These are phyloP conservation scores for Pheosia tremula DNA, from an alignment of 2,888 invertebrate genomes.

Conservation along the genomic window DNA sequence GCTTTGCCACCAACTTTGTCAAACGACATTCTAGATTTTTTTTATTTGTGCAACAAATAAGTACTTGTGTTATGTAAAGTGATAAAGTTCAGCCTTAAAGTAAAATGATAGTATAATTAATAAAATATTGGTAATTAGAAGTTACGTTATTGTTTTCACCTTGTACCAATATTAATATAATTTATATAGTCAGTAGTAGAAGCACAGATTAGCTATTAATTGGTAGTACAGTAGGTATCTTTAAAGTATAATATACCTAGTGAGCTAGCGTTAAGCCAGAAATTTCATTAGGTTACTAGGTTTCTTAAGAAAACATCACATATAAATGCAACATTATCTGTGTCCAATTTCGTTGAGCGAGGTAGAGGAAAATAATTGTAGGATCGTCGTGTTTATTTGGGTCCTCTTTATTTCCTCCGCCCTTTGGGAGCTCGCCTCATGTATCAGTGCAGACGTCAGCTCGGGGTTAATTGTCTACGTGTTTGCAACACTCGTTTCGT, in stretches of 20 bases:
- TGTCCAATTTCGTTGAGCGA: slow-evolving; percentile 45
- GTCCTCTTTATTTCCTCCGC: slow-evolving; percentile 56
- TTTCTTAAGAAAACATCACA: slow-evolving; percentile 30
- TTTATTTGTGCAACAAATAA: neutral
- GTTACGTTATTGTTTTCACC: too few relatives aligned
- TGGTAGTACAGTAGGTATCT: too few relatives aligned
- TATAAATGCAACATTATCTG: slow-evolving; percentile 38
- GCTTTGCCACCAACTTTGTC: slow-evolving; percentile 21
- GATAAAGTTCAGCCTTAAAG: too few relatives aligned
- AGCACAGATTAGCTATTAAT: too few relatives aligned
- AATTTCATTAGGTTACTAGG: neutral
- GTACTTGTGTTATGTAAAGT: neutral
- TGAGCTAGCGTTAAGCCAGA: slow-evolving; percentile 1
- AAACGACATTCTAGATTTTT: slow-evolving; percentile 13
- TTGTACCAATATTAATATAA: too few relatives aligned
- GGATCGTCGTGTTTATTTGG: slow-evolving; percentile 63
- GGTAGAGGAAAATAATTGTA: slow-evolving; percentile 53
- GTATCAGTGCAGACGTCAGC: slow-evolving; percentile 75
- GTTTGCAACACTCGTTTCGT: slow-evolving; percentile 76
- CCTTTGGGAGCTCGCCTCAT: slow-evolving; percentile 58
- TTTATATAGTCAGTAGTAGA: too few relatives aligned
- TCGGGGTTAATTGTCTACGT: slow-evolving; percentile 76
- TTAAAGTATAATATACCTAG: too few relatives aligned
- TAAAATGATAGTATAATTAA: too few relatives aligned
- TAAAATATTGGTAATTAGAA: too few relatives aligned